Percentiles rank a stretch among this genome's conserved stretches.
phyloP scores from a whole-genome alignment of 64 coral and sea anemone species.

The Astreopora myriophthalma region DNA sequence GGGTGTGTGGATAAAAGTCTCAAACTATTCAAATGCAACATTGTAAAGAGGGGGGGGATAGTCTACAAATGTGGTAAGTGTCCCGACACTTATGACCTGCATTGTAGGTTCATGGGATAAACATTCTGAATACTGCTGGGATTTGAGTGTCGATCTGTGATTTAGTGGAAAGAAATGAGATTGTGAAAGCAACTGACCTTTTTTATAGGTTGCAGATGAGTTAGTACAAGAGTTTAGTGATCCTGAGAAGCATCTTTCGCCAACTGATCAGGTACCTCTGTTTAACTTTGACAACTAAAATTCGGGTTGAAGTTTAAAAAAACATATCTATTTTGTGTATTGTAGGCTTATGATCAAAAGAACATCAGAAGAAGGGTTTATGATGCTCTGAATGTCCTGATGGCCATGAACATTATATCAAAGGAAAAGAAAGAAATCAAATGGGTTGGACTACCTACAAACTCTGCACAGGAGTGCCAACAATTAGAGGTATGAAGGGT shows the following conservation, averaged over 20 bases:
- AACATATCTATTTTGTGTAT: not conserved
- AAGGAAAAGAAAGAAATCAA: slow-evolving; percentile 99
- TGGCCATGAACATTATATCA: slow-evolving; percentile 99
- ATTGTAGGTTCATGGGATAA: too few relatives aligned
- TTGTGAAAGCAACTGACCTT: not conserved
- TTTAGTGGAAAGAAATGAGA: too few relatives aligned
- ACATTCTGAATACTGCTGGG: too few relatives aligned
- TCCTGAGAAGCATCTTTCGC: slow-evolving; percentile 97
- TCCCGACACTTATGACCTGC: too few relatives aligned
- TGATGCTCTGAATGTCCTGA: slow-evolving; percentile 97
- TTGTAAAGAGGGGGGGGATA: too few relatives aligned
- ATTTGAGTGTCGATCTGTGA: too few relatives aligned
- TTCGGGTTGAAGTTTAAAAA: too few relatives aligned
- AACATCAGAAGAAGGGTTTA: slow-evolving; percentile 98
- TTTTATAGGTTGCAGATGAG: slow-evolving; percentile 96
- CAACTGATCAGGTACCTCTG: slow-evolving; percentile 88
- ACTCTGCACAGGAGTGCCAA: slow-evolving; percentile 98
- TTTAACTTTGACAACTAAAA: not conserved
- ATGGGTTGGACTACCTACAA: slow-evolving; percentile 98
- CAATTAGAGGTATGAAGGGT: slow-evolving; percentile 74
- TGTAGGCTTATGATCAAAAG: slow-evolving; percentile 97
- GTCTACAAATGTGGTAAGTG: too few relatives aligned
- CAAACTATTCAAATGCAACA: too few relatives aligned
- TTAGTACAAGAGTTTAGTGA: slow-evolving; percentile 99
- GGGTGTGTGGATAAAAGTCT: too few relatives aligned